Percentiles rank a stretch among this genome's conserved stretches.
phyloP scores from a whole-genome alignment of 2,888 invertebrate species.

The Lumbricus terrestris region DNA sequence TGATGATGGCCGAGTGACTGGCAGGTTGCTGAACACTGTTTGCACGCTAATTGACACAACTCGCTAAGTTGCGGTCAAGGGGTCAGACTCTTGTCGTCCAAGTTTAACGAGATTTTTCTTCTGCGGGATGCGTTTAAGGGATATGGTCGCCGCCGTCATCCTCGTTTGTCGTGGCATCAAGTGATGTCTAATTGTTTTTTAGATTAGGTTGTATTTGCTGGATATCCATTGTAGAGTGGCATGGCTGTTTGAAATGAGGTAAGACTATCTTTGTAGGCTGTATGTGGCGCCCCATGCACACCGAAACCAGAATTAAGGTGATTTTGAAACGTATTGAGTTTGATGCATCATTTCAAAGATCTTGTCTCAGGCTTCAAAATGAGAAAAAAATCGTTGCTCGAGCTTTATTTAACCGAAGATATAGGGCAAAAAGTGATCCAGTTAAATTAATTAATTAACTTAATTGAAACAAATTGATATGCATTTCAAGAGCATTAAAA shows the following conservation, averaged over 20 bases:
- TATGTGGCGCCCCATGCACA: no score
- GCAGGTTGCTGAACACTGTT: constrained; percentile 3
- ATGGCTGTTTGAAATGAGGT: not conserved
- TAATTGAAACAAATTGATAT: no score
- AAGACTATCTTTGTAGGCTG: not conserved
- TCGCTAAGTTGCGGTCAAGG: not conserved
- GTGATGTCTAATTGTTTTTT: not conserved
- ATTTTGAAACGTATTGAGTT: no score
- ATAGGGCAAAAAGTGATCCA: no score
- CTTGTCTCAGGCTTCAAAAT: no score
- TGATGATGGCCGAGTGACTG: not conserved
- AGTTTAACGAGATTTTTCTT: not conserved
- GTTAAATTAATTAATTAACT: no score
- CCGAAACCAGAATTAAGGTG: no score
- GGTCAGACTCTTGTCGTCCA: not conserved
- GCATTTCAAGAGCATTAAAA: no score
- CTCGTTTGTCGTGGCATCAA: not conserved
- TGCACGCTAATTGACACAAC: not conserved
- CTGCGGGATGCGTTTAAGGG: not conserved
- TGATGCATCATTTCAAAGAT: no score
- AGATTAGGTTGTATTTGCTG: not conserved
- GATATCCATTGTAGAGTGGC: not conserved
- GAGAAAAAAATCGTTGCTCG: no score
- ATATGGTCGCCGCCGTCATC: no score
- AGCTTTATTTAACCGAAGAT: no score